Base-by-base conservation (phyloP, 1,140 invertebrate species). In the Neodiprion fabricii region DNA sequence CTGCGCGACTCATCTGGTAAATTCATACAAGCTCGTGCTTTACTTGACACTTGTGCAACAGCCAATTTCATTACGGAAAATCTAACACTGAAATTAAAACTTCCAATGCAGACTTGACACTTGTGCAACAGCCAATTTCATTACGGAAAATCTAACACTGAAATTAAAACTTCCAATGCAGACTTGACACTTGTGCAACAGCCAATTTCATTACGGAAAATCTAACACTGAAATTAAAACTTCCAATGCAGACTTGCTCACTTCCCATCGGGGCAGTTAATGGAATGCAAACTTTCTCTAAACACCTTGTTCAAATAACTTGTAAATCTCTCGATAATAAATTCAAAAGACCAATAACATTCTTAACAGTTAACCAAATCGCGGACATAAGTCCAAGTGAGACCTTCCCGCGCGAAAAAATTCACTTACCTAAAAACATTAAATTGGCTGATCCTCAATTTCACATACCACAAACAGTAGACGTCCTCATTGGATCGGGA, bases 401-500 rank as follows among this genome's bases (percentile, higher is more conserved):
- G 9, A 70, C 66, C 23, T 75, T 75, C 71, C 61, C 61, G 14
- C 70, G 47, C 17, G 23, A 71, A 0, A 7, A n/a, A 3, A 12
- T 72, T 14, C 3, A 65, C 12, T 47, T 75, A 12, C 72, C 75
- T 28, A 67, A 67, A 5, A 72, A 70, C 47, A 61, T 70, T 1
- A 21, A 61, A 67, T 28, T 76, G 3, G 75, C 75, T 9, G 75
- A 76, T 73, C 49, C 71, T 4, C 49, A 65, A 48, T 76, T 73
- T 66, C 48, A 76, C 48, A 5, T 70, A 12, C 72, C 75, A 7
- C 9, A 70, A 49, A 7, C 66, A 48, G 17, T 76, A 23, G 75
- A 76, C 28, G 9, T 76, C 3, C 70, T 76, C 28, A 11, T 76
- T 7, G 48, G n/a, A 28, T 70, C 75, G 1, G 50, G 70, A 4